These are phyloP conservation scores for Fukomys damarensis DNA, from an alignment of 2,113 vertebrate genomes.

Conservation along the genomic window DNA sequence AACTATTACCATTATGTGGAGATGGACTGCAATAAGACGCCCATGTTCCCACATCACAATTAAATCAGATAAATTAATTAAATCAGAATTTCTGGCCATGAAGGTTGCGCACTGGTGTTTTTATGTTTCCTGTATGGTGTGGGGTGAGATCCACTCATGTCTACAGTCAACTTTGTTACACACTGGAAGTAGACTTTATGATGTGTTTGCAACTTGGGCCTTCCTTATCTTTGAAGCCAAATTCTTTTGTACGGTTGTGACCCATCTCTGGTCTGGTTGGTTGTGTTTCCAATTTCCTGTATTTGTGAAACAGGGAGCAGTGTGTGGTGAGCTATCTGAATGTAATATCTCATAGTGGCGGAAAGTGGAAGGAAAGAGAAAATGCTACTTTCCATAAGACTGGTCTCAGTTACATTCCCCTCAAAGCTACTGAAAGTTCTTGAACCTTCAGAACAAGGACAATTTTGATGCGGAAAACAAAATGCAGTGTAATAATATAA, in stretches of 20 bases:
- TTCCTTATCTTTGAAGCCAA: background rate
- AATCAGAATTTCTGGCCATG: background rate
- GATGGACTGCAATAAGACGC: background rate
- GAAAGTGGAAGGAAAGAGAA: background rate
- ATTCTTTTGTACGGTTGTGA: background rate
- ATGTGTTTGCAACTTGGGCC: background rate
- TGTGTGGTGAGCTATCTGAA: background rate
- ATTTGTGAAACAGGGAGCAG: background rate
- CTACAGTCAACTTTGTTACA: background rate
- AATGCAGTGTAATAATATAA: background rate
- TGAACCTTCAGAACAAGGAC: background rate
- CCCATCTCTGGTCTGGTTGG: background rate
- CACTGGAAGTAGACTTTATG: background rate
- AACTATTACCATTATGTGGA: background rate
- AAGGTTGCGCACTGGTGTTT: background rate
- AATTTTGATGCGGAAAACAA: slow-evolving; percentile 44
- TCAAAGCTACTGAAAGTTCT: background rate
- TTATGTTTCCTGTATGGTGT: background rate
- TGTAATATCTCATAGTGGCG: background rate
- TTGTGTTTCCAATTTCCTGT: background rate
- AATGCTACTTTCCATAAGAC: background rate
- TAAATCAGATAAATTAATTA: slow-evolving; percentile 15
- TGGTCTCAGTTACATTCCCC: background rate
- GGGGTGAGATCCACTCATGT: background rate
- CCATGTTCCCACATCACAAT: background rate